A percentile compares a stretch with the other conserved stretches of the same genome.
Evolutionary conservation across 2,888 invertebrate species (phyloP).

Genomic region (Hypena proboscidalis): DNA sequence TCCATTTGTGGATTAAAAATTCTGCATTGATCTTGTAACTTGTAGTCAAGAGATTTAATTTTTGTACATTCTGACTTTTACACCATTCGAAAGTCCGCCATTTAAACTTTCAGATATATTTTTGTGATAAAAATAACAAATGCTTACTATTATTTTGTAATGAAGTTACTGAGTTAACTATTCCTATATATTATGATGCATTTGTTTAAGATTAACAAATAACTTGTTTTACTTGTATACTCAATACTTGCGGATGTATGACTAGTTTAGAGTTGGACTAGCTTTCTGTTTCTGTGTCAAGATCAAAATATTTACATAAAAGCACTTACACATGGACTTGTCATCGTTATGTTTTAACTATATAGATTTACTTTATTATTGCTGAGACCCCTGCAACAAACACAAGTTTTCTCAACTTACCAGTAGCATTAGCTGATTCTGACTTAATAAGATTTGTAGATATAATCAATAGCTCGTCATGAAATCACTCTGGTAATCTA

Average conservation of each 20-base stretch:
- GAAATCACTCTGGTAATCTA: slow-evolving; percentile 20
- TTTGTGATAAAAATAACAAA: slow-evolving; percentile 34
- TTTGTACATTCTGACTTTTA: slow-evolving; percentile 15
- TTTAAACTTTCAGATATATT: slow-evolving; percentile 30
- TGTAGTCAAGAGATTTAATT: slow-evolving; percentile 8
- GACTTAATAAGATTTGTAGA: too few species aligned
- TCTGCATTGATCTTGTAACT: slow-evolving; percentile 4
- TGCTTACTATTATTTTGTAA: slow-evolving; percentile 20
- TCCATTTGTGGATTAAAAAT: slow-evolving; percentile 7
- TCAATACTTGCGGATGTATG: too few species aligned
- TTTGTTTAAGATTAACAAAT: not conserved
- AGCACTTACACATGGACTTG: too few species aligned
- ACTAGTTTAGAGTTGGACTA: not conserved
- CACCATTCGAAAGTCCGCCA: slow-evolving; percentile 33
- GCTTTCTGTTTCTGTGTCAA: not conserved
- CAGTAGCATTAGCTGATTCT: too few species aligned
- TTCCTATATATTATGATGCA: slow-evolving; percentile 2
- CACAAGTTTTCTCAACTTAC: too few species aligned
- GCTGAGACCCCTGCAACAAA: too few species aligned
- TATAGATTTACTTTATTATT: too few species aligned
- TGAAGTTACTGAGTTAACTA: not conserved
- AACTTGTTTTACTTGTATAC: too few species aligned
- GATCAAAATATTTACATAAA: too few species aligned
- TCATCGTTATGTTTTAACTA: too few species aligned
- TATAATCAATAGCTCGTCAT: too few species aligned